Evolutionary conservation across 2,797 vertebrate species (phyloP).

Genomic region (Tiaroga cobitis): DNA sequence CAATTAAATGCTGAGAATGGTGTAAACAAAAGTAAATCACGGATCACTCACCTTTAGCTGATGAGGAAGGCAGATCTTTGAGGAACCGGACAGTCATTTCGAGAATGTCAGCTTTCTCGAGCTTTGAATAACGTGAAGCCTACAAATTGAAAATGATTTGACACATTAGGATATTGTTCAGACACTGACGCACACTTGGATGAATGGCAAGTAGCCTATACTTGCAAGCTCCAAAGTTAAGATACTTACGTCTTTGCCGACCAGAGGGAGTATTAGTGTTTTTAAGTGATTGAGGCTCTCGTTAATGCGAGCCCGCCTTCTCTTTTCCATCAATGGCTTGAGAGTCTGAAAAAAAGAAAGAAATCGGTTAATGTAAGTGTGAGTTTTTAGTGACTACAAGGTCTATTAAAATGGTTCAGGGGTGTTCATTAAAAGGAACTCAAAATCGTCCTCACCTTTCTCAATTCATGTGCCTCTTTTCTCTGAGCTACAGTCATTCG

Average conservation of each 20-base stretch:
- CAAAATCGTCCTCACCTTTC: conserved; percentile 82
- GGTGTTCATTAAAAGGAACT: not conserved
- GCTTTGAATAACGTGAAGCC: conserved; percentile 84
- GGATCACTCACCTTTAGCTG: conserved; percentile 72
- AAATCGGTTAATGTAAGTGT: conserved; percentile 47
- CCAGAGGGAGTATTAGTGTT: conserved; percentile 84
- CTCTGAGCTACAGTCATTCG: conserved; percentile 80
- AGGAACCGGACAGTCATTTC: conserved; percentile 91
- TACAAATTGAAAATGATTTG: conserved; percentile 45
- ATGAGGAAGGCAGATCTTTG: conserved; percentile 74
- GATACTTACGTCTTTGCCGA: conserved; percentile 79
- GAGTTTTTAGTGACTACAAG: not conserved
- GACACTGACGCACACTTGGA: not conserved
- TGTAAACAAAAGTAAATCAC: not conserved
- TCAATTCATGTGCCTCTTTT: conserved; percentile 81
- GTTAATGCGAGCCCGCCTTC: conserved; percentile 86
- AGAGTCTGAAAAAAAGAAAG: conserved; percentile 72
- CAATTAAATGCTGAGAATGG: conserved; percentile 23
- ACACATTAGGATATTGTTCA: conserved; percentile 5
- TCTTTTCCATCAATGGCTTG: conserved; percentile 84
- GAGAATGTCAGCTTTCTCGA: conserved; percentile 90
- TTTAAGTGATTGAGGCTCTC: conserved; percentile 85
- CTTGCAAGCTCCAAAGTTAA: not conserved
- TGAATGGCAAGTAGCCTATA: not conserved
- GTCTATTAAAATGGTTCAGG: not conserved